Base-by-base conservation (phyloP, 2,888 invertebrate genomes). In the Glyphotaelius pellucidus region DNA sequence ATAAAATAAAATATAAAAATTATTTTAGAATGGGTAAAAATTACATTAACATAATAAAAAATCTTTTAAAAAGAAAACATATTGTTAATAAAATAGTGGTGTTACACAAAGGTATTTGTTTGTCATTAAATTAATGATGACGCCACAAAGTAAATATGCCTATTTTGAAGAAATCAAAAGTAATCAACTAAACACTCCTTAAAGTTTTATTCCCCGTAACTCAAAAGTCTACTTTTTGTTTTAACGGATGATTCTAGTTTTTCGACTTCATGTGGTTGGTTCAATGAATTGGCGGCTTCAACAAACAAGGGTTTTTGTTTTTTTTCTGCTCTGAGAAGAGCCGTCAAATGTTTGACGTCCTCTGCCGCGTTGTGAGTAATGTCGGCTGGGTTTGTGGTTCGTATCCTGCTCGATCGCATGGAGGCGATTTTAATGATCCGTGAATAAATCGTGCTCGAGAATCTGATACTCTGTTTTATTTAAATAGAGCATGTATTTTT, bases 231-330 rank as follows among this genome's bases (percentile, higher is more conserved):
- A 2, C 67, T 67, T 67, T 67, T 25, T 25, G 25, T 67, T 67
- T 67, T 67, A 12, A 42, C 11, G 7, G 25, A 67, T 67, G 67
- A 67, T n/a, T 67, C 25, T 67, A 67, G 67, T 67, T 67, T 42
- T n/a, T 12, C 25, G 3, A 47, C 14, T 30, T n/a, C 9, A 30
- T 42, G 30, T 42, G 42, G 42, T 67, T 12, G 47, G 30, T 35
- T 38, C 86, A 42, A 42, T 42, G 86, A 42, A 86, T 86, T 86
- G 86, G 86, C 86, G 86, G 86, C 86, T 30, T 42, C 30, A n/a
- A 86, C 86, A 86, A 86, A 86, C 86, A 86, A n/a, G 86, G 30
- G n/a, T 25, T 67, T 67, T 67, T 2, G 12, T 86, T 86, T 86
- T 86, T 85, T 85, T 35, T 86, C n/a, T 9, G 35, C 42, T 42